Percentiles rank a stretch among this genome's conserved stretches.
Evolutionary conservation across 2,888 invertebrate genomes (phyloP).

Genomic region (Hesperia comma): DNA sequence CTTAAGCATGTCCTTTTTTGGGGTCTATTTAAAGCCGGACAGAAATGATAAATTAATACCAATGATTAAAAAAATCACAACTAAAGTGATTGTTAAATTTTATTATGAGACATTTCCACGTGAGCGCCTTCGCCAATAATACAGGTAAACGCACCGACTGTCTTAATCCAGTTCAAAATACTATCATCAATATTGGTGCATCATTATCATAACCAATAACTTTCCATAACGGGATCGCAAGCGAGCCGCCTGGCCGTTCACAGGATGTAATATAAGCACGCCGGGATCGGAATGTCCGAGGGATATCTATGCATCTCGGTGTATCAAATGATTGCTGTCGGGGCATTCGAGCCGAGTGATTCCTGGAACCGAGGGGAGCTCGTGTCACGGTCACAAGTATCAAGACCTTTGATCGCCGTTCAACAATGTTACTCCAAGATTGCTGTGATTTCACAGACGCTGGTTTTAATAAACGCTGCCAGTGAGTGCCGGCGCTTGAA

Average conservation of each 20-base stretch:
- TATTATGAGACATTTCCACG: too few species aligned
- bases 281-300: conserved; percentile 22
- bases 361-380: conserved; percentile 10
- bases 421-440: conserved; percentile 9
- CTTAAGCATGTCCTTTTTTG: too few species aligned
- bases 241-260: conserved; percentile 40
- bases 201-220: conserved; percentile 38
- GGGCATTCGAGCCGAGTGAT: conserved; percentile 8
- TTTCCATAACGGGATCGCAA: conserved; percentile 51
- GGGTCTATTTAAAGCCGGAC: too few species aligned
- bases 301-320: conserved; percentile 14
- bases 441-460: conserved; percentile 25
- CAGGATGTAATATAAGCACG: conserved; percentile 40
- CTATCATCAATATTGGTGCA: conserved; percentile 14
- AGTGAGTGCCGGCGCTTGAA: conserved; percentile 17
- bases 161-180: neutral
- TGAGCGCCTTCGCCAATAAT: too few species aligned
- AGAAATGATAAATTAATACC: too few species aligned
- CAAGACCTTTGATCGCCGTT: conserved; percentile 1
- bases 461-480: conserved; percentile 29
- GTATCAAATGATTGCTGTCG: conserved; percentile 14
- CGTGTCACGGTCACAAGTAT: neutral
- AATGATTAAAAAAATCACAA: too few species aligned
- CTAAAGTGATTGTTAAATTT: too few species aligned
- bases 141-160: neutral